Evolutionary conservation across 2,797 vertebrate genomes (phyloP).

Genomic region (Austrolebias charrua): DNA sequence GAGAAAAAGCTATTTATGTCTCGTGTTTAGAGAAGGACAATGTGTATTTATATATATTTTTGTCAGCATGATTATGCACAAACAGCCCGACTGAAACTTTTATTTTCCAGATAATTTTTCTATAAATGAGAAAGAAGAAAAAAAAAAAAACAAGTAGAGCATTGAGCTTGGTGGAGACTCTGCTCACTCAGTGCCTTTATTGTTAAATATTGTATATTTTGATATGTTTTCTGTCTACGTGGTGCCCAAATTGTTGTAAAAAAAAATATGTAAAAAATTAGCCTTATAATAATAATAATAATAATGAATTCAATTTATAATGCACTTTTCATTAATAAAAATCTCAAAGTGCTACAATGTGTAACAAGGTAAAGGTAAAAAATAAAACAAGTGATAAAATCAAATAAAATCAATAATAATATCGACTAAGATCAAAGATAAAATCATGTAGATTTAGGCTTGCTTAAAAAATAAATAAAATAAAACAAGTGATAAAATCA

Average conservation of each 20-base stretch:
- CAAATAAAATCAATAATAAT: too few species aligned
- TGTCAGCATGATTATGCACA: not conserved
- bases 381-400: too few species aligned
- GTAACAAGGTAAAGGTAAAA: too few species aligned
- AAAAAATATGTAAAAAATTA: not conserved
- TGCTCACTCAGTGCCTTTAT: conserved; percentile 4
- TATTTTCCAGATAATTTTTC: not conserved
- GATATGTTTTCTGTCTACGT: conserved; percentile 15
- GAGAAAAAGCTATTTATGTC: not conserved
- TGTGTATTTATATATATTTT: not conserved
- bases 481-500: too few species aligned
- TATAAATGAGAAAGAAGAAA: too few species aligned
- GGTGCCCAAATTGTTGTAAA: not conserved
- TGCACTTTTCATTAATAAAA: too few species aligned
- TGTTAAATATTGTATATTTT: conserved; percentile 14
- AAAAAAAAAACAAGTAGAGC: not conserved
- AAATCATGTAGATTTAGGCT: too few species aligned
- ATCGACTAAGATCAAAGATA: too few species aligned
- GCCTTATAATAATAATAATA: too few species aligned
- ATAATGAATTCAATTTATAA: too few species aligned
- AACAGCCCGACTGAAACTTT: not conserved
- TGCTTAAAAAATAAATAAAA: too few species aligned
- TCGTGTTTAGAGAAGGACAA: not conserved
- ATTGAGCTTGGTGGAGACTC: not conserved
- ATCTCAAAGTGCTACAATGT: too few species aligned